phyloP scores from a whole-genome alignment of 2,797 vertebrate genomes.

The Knipowitschia caucasica region DNA sequence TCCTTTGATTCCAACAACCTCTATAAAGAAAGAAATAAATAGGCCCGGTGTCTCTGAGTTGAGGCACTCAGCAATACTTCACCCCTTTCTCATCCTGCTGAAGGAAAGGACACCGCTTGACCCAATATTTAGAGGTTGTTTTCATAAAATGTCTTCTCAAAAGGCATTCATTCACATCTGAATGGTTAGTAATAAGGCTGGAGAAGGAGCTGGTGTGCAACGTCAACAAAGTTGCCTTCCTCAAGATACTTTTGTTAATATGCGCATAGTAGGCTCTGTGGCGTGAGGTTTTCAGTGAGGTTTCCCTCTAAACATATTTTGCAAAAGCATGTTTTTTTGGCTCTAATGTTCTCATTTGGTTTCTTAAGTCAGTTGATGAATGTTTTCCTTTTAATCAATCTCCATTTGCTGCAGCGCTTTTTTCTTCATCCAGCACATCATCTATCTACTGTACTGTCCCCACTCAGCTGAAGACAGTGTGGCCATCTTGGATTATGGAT shows the following conservation, averaged over 20 bases:
- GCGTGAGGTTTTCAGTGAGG: constrained; percentile 44
- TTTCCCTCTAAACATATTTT: constrained; percentile 46
- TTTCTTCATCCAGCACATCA: constrained; percentile 37
- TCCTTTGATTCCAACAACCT: constrained; percentile 64
- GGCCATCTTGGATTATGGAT: constrained; percentile 52
- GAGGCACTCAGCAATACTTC: constrained; percentile 70
- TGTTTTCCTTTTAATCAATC: constrained; percentile 33
- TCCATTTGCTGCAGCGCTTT: constrained; percentile 25
- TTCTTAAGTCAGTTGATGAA: constrained; percentile 25
- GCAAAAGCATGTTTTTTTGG: constrained; percentile 38
- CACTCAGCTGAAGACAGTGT: constrained; percentile 68
- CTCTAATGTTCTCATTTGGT: constrained; percentile 41
- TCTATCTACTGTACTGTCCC: constrained; percentile 51
- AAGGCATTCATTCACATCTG: constrained; percentile 65
- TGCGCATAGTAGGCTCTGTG: constrained; percentile 49
- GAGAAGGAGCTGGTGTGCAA: constrained; percentile 46
- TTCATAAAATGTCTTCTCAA: constrained; percentile 38
- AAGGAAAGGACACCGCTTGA: constrained; percentile 64
- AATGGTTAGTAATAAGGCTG: constrained; percentile 36
- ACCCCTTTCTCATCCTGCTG: constrained; percentile 48
- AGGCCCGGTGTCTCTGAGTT: constrained; percentile 72
- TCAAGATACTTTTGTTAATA: constrained; percentile 41
- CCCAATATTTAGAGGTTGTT: constrained; percentile 74
- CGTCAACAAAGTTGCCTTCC: constrained; percentile 45
- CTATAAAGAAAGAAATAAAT: constrained; percentile 81